Conservation (phyloP, 1,140 invertebrate species). For the Aphis craccivora region DNA sequence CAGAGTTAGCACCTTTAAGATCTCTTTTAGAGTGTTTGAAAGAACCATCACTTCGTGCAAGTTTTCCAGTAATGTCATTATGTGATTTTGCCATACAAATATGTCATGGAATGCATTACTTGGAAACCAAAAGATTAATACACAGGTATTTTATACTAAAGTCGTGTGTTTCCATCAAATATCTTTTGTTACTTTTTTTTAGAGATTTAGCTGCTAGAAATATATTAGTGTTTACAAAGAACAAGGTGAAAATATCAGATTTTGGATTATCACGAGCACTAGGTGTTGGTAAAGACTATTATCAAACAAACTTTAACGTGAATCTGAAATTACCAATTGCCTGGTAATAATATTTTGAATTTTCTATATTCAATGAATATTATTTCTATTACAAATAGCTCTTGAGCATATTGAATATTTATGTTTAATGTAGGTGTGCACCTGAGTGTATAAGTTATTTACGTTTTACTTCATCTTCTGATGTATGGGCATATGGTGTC, state of each 20-base stretch:
- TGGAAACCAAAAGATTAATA: conserved; percentile 92
- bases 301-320: conserved; percentile 98
- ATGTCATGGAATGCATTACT: conserved; percentile 94
- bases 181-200: conserved; percentile 63
- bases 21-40: conserved; percentile 96
- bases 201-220: conserved; percentile 94
- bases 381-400: conserved; percentile 33
- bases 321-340: conserved; percentile 97
- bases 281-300: conserved; percentile 98
- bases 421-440: conserved; percentile 76
- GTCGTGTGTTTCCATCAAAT: neutral
- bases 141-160: conserved; percentile 71
- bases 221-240: conserved; percentile 94
- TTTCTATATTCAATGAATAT: neutral
- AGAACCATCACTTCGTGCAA: conserved; percentile 84
- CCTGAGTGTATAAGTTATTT: conserved; percentile 97
- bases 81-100: conserved; percentile 95
- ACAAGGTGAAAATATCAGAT: conserved; percentile 98
- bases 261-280: conserved; percentile 94
- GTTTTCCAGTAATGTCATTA: conserved; percentile 87
- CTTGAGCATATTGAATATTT: neutral
- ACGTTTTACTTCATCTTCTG: conserved; percentile 93
- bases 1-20: conserved; percentile 91
- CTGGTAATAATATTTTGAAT: conserved; percentile 72
- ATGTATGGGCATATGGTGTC: conserved; percentile 97